Percentiles rank a stretch among this genome's conserved stretches.
Conservation (phyloP, 2,797 vertebrate genomes). For the Myotis planiceps region DNA sequence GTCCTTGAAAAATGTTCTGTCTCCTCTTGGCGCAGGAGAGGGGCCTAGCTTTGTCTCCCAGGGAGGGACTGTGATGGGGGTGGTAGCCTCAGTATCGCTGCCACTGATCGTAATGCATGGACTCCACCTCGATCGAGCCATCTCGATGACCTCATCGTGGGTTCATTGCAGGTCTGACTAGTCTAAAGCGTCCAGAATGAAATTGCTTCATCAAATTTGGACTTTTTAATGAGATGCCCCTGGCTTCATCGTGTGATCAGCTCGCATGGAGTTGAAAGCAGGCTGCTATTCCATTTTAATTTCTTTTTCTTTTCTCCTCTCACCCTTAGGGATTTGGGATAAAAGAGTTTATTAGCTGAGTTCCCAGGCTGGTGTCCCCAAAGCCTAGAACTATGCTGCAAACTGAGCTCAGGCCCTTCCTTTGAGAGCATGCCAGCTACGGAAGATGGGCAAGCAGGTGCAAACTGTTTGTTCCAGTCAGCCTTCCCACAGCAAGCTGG, state of each 20-base stretch:
- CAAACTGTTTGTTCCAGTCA: neutral
- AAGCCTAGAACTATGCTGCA: slow-evolving; percentile 26
- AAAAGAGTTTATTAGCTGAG: slow-evolving; percentile 55
- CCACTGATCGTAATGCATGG: slow-evolving; percentile 29
- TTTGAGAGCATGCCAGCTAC: slow-evolving; percentile 38
- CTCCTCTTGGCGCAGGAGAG: neutral
- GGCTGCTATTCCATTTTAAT: slow-evolving; percentile 50
- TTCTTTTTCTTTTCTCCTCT: slow-evolving; percentile 67
- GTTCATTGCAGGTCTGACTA: slow-evolving; percentile 32
- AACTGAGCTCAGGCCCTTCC: slow-evolving; percentile 7
- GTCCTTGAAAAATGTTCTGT: neutral
- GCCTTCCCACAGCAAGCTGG: neutral
- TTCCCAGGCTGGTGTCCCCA: slow-evolving; percentile 18
- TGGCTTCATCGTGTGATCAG: slow-evolving; percentile 33
- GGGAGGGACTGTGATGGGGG: neutral
- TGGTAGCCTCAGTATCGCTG: neutral
- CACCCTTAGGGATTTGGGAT: slow-evolving; percentile 62
- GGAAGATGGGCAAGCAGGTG: neutral
- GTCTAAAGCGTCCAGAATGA: slow-evolving; percentile 32
- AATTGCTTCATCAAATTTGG: slow-evolving; percentile 54
- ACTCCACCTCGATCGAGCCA: neutral
- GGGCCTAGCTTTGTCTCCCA: neutral
- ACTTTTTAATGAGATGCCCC: slow-evolving; percentile 59
- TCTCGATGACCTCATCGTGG: slow-evolving; percentile 50
- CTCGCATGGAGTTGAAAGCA: slow-evolving; percentile 13